Base-by-base conservation (phyloP, 2,888 invertebrate species). In the Agonum fuliginosum region DNA sequence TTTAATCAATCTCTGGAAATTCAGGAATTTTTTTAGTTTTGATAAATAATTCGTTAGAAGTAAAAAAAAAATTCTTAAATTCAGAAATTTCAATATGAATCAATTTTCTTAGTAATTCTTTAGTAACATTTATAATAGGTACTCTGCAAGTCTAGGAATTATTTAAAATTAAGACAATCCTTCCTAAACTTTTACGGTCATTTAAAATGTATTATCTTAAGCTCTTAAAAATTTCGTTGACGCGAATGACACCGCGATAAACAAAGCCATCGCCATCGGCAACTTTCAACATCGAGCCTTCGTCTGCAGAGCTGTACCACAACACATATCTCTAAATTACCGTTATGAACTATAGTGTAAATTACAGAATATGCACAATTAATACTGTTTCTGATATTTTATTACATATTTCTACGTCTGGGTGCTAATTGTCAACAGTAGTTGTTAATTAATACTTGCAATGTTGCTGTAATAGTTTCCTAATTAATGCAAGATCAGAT, bases 281-380 rank as follows among this genome's bases (percentile, higher is more conserved):
- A 30, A 30, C 30, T n/a, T n/a, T n/a, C n/a, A 54, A 24, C 10
- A 37, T 37, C 37, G 37, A 37, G 37, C 2, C 37, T 1, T 37
- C 37, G 37, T n/a, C 17, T 27, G 58, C 54, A 46, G 54, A 24
- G 17, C 30, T 30, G 30, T 54, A 54, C 54, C 58, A 54, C 24
- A 34, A 70, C 70, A 27, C 48, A 70, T 43, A 70, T 70, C 46
- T 34, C 8, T 70, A 70, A 46, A 70, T 70, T 70, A 70, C 70
- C 70, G 70, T 70, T 70, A 70, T 46, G 19, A 70, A 10, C 27
- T 46, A 67, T 67, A 27, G 48, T 41, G 67, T 41, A 67, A 67
- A 67, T 67, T 67, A 67, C 67, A 67, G 27, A 67, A 67, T 67
- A 62, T 62, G 27, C 58, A 62, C 58, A 62, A 62, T 62, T 62